A percentile compares a stretch with the other conserved stretches of the same genome.
phyloP scores from a whole-genome alignment of 2,797 vertebrate genomes.

The Sebastes elongatus region DNA sequence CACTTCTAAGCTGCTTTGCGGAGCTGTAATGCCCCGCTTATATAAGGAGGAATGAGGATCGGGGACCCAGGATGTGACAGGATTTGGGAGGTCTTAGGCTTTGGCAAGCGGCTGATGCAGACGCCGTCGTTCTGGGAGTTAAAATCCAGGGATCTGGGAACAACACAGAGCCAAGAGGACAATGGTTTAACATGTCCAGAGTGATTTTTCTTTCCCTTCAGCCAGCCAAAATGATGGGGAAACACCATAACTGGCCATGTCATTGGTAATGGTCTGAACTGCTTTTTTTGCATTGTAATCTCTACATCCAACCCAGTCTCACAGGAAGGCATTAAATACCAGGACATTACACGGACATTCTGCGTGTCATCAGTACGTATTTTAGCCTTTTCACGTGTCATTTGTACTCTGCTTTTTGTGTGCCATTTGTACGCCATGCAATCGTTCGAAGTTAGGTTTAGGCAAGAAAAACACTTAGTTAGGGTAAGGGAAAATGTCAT shows the following conservation, averaged over 20 bases:
- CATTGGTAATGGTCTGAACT: not conserved
- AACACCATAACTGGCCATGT: not conserved
- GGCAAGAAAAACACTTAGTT: no score
- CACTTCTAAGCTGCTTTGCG: slow-evolving; percentile 40
- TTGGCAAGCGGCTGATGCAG: slow-evolving; percentile 3
- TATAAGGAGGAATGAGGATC: slow-evolving; percentile 4
- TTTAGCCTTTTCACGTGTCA: no score
- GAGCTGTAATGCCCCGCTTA: slow-evolving; percentile 45
- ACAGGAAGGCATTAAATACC: no score
- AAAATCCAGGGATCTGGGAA: slow-evolving; percentile 24
- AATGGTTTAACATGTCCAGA: slow-evolving; percentile 1
- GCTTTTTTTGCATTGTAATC: not conserved
- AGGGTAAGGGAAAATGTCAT: no score
- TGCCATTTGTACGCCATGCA: no score
- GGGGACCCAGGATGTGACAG: slow-evolving; percentile 31
- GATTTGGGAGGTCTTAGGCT: slow-evolving; percentile 54
- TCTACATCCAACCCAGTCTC: no score
- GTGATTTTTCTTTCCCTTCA: not conserved
- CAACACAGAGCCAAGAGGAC: slow-evolving; percentile 11
- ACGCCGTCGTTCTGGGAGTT: not conserved
- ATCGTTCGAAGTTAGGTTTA: rapidly evolving
- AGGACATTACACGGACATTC: no score
- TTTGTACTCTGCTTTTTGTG: no score
- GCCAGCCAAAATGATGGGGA: not conserved
- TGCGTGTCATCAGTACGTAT: no score